A percentile compares a stretch with the other conserved stretches of the same genome.
These are phyloP conservation scores for Puntigrus tetrazona DNA, from an alignment of 2,113 vertebrate genomes.

Conservation along the genomic window DNA sequence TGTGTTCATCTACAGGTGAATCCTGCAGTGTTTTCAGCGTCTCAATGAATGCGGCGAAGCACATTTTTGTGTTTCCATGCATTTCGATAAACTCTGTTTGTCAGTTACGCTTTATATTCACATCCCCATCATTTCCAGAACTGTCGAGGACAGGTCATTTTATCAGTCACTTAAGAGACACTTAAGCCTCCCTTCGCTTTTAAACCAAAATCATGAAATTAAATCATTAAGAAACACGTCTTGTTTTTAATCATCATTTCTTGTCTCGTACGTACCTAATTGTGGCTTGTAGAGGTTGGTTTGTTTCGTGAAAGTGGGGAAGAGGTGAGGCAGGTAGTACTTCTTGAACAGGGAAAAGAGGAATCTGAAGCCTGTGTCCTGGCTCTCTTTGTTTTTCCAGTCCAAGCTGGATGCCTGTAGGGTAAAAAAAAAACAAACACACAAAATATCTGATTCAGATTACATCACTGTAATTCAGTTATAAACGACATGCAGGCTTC, in stretches of 20 bases:
- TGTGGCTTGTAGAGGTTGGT: slow-evolving; percentile 98
- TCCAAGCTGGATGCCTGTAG: slow-evolving; percentile 92
- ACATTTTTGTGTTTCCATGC: background rate
- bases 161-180: background rate
- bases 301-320: slow-evolving; percentile 93
- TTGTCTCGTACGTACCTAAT: slow-evolving; percentile 80
- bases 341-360: slow-evolving; percentile 96
- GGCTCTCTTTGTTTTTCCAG: slow-evolving; percentile 94
- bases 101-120: background rate
- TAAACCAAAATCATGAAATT: background rate
- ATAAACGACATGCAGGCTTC: background rate
- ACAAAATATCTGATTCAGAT: slow-evolving; percentile 46
- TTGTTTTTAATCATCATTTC: no score
- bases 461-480: slow-evolving; percentile 33
- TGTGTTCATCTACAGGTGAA: background rate
- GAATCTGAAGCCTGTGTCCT: slow-evolving; percentile 97
- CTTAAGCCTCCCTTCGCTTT: background rate
- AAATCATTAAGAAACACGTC: no score
- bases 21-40: background rate
- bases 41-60: background rate
- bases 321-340: slow-evolving; percentile 97
- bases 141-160: background rate
- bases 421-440: background rate
- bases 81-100: no score
- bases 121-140: background rate